Evolutionary conservation across 2,797 vertebrate species (phyloP).

Genomic region (Muscicapa striata): DNA sequence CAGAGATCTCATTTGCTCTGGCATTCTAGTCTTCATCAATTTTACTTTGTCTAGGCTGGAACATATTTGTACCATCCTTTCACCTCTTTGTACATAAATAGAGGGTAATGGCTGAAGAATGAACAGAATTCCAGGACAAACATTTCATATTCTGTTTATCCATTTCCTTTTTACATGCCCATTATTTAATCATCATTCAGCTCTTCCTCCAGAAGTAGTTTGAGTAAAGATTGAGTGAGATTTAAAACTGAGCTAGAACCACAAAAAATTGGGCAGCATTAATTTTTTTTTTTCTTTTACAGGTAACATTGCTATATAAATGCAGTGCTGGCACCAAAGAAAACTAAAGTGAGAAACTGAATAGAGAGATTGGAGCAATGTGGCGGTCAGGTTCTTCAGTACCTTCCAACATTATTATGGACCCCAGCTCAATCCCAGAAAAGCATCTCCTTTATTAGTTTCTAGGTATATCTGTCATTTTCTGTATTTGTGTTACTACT

Average conservation of each 20-base stretch:
- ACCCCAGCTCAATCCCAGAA: background rate
- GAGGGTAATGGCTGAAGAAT: background rate
- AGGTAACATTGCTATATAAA: background rate
- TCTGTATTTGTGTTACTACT: slow-evolving; percentile 6
- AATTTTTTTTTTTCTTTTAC: background rate
- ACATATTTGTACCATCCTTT: background rate
- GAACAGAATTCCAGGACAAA: background rate
- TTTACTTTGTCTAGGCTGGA: slow-evolving; percentile 7
- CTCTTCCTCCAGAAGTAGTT: background rate
- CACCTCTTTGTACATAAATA: background rate
- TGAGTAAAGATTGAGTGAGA: background rate
- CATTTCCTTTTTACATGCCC: background rate
- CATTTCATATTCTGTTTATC: background rate
- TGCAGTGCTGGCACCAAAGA: background rate
- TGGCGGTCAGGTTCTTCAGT: background rate
- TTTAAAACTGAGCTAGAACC: background rate
- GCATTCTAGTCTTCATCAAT: background rate
- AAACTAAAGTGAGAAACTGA: background rate
- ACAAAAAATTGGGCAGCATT: background rate
- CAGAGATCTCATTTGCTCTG: slow-evolving; percentile 39
- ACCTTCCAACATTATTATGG: background rate
- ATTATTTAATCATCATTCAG: background rate
- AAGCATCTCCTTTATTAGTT: background rate
- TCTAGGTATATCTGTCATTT: background rate
- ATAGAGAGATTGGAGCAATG: background rate